These are phyloP conservation scores for Pangasius krempfi DNA, from an alignment of 2,797 vertebrate genomes.

Conservation along the genomic window DNA sequence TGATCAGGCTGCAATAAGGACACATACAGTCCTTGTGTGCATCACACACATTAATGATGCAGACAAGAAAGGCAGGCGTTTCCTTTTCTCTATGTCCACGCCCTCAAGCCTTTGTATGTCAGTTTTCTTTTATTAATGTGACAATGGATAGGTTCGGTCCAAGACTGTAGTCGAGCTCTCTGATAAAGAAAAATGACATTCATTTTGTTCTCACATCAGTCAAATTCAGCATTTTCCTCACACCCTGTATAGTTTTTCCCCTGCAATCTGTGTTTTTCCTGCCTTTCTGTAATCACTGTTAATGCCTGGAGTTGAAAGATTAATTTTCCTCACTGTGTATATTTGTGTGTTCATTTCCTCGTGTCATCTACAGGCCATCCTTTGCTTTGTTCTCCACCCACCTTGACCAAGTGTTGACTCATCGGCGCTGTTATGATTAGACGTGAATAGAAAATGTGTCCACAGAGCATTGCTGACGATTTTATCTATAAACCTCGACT, in stretches of 20 bases:
- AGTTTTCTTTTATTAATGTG: neutral
- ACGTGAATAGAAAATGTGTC: slow-evolving; percentile 27
- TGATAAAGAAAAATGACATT: neutral
- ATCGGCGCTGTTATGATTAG: slow-evolving; percentile 39
- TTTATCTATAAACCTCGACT: slow-evolving; percentile 30
- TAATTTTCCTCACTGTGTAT: slow-evolving; percentile 18
- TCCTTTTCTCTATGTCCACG: slow-evolving; percentile 26
- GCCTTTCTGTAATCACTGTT: slow-evolving; percentile 32
- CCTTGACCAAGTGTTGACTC: slow-evolving; percentile 40
- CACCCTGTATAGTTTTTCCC: neutral
- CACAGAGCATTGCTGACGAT: slow-evolving; percentile 17
- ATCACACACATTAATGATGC: neutral
- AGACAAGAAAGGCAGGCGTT: slow-evolving; percentile 13
- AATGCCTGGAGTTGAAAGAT: slow-evolving; percentile 34
- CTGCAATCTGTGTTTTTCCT: slow-evolving; percentile 5
- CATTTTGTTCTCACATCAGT: neutral
- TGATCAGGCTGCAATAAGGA: neutral
- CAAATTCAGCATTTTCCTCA: neutral
- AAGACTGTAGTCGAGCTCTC: neutral
- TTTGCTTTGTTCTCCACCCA: neutral
- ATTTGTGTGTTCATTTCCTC: slow-evolving; percentile 42
- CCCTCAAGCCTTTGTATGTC: slow-evolving; percentile 6
- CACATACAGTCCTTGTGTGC: neutral
- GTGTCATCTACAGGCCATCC: slow-evolving; percentile 30
- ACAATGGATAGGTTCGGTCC: neutral